Base-by-base conservation (phyloP, 1,140 invertebrate species). In the Ceratina japonica region DNA sequence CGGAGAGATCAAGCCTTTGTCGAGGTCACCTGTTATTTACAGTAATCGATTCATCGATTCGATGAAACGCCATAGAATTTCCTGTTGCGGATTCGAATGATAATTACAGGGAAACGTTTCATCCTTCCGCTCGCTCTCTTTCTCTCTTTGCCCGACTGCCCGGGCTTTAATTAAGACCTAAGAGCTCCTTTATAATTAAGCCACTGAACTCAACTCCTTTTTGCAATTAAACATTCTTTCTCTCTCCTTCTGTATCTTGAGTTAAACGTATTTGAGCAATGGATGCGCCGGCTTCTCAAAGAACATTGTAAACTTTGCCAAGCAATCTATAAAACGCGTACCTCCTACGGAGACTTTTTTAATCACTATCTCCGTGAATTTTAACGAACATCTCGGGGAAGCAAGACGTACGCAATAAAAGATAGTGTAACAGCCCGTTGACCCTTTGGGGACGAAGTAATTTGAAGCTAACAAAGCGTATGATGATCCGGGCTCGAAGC, bases 31-130 rank as follows among this genome's bases (percentile, higher is more conserved):
- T 56, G 52, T 69, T 31, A 69, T 69, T 56, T 69, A n/a, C 24
- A 20, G 8, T 52, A 15, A 69, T 52, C 66, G 66, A 69, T 69
- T 54, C 24, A 15, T 31, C 22, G 66, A 69, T 69, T 54, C 49
- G n/a, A 69, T 24, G 24, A 37, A 56, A 27, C 3, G 12, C 22
- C 54, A 27, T 16, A 13, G 51, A n/a, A 3, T 3, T 27, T 3
- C n/a, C 8, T 24, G 51, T 27, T 44, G 22, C 31, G 13, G 52
- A n/a, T 59, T 59, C 10, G 10, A 71, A 24, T 18, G 54, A 59
- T 44, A 59, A 71, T 71, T 24, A 73, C 37, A 63, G 24, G 22
- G 27, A 15, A 61, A 63, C 3, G 7, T 22, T 56, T n/a, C 18
- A 10, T 18, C 10, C 8, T 12, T 49, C 24, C 27, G 18, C 15